Percentiles rank a stretch among this genome's conserved stretches.
These are phyloP conservation scores for Anoplophora glabripennis DNA, from an alignment of 1,140 invertebrate species.

Conservation along the genomic window DNA sequence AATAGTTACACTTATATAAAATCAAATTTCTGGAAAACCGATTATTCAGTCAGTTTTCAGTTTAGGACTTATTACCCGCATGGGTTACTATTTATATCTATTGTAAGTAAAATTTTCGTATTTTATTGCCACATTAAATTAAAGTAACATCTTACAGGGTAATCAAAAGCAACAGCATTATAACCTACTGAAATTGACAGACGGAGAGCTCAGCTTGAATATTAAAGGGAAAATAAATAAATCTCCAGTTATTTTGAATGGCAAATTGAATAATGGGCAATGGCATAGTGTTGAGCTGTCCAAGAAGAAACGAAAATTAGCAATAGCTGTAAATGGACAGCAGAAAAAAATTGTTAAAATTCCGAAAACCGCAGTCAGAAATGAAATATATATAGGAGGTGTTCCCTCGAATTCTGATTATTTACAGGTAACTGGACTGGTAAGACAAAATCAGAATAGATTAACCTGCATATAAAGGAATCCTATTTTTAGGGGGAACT, in stretches of 20 bases:
- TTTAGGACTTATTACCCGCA: constrained; percentile 84
- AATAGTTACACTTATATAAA: constrained; percentile 73
- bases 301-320: constrained; percentile 56
- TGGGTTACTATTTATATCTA: constrained; percentile 73
- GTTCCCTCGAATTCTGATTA: constrained; percentile 56
- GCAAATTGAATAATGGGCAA: constrained; percentile 72
- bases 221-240: constrained; percentile 65
- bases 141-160: too few relatives aligned
- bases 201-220: constrained; percentile 67
- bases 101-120: constrained; percentile 48
- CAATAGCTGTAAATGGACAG: constrained; percentile 67
- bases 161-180: constrained; percentile 34
- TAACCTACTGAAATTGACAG: constrained; percentile 66
- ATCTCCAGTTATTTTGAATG: constrained; percentile 53
- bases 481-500: constrained; percentile 51
- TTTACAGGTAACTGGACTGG: constrained; percentile 32
- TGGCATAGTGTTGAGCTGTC: constrained; percentile 75
- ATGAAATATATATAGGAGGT: constrained; percentile 77
- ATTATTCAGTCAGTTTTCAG: constrained; percentile 75
- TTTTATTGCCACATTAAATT: not conserved
- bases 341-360: constrained; percentile 61
- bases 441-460: constrained; percentile 7
- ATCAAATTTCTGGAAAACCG: constrained; percentile 64
- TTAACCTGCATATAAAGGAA: not conserved
- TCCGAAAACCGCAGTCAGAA: constrained; percentile 64